phyloP scores from a whole-genome alignment of 2,888 invertebrate genomes.

The Rhagonycha lutea region DNA sequence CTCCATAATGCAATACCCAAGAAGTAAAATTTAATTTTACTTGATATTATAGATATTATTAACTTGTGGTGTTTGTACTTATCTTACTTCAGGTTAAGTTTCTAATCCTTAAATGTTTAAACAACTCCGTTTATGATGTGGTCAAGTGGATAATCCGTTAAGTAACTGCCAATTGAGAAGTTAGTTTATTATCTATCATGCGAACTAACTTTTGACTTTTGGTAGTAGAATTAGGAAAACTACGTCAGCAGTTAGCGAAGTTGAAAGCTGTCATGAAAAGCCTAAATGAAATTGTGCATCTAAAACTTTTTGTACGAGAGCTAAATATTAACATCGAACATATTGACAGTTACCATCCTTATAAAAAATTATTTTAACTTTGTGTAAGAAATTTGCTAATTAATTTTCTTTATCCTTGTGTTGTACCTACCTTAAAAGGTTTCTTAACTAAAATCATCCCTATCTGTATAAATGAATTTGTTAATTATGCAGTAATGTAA shows the following conservation, averaged over 20 bases:
- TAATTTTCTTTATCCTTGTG: not conserved
- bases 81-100: slow-evolving; percentile 19
- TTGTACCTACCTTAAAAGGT: not conserved
- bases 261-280: not conserved
- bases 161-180: slow-evolving; percentile 37
- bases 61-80: slow-evolving; percentile 17
- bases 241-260: not conserved
- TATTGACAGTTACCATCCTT: not conserved
- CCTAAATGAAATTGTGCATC: not conserved
- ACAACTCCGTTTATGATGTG: slow-evolving; percentile 32
- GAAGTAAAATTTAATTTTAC: not conserved
- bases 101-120: slow-evolving; percentile 29
- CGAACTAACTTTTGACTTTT: slow-evolving; percentile 1
- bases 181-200: slow-evolving; percentile 25
- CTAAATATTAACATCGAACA: not conserved
- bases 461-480: not conserved
- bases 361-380: no score
- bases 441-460: not conserved
- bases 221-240: not conserved
- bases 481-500: not conserved
- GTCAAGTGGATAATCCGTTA: slow-evolving; percentile 37
- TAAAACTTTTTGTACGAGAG: not conserved
- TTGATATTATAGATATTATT: not conserved
- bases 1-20: not conserved
- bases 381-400: not conserved